Conservation (phyloP, 2,113 vertebrate genomes). For the Laticauda colubrina region DNA sequence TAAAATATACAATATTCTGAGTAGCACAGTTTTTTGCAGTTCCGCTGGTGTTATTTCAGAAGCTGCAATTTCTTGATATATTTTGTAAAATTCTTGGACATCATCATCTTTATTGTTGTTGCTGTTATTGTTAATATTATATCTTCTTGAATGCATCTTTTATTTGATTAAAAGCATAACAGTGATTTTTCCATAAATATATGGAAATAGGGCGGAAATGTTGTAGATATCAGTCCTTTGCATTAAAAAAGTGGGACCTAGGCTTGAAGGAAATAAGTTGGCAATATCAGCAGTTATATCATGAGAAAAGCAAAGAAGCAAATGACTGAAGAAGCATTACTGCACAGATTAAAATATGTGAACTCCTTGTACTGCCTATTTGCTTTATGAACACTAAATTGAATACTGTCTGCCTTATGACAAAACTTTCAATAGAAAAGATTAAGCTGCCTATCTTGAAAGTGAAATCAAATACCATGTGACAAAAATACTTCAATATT, state of each 20-base stretch:
- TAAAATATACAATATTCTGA: too few relatives aligned
- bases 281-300: conserved; percentile 31
- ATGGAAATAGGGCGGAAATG: conserved; percentile 35
- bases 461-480: background rate
- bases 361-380: background rate
- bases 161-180: conserved; percentile 6
- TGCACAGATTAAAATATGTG: background rate
- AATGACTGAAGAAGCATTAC: conserved; percentile 30
- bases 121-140: too few relatives aligned
- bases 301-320: conserved; percentile 26
- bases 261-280: conserved; percentile 45
- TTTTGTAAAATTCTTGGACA: too few relatives aligned
- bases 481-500: background rate
- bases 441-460: background rate
- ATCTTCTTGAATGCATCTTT: background rate
- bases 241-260: conserved; percentile 45
- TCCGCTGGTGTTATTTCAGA: too few relatives aligned
- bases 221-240: background rate
- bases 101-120: too few relatives aligned
- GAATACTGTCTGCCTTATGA: background rate
- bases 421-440: background rate
- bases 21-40: too few relatives aligned
- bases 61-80: too few relatives aligned
- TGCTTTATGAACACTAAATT: background rate
- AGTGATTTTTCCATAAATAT: conserved; percentile 34